These are phyloP conservation scores for Lasius fuliginosus DNA, from an alignment of 2,888 invertebrate species.

Conservation along the genomic window DNA sequence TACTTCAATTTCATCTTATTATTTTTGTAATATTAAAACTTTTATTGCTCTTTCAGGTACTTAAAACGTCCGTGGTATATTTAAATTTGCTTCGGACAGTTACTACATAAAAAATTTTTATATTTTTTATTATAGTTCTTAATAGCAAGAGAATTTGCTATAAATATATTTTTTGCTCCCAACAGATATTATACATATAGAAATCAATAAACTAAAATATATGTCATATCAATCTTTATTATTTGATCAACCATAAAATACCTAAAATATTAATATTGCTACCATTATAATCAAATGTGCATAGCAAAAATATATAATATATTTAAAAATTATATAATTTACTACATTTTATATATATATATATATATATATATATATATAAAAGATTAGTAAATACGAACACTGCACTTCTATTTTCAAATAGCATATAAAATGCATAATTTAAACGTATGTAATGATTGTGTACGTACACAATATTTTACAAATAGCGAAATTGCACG, in stretches of 20 bases:
- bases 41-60: conserved; percentile 48
- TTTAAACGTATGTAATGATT: neutral
- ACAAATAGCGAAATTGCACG: neutral
- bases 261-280: neutral
- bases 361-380: neutral
- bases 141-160: neutral
- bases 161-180: conserved; percentile 38
- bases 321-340: conserved; percentile 31
- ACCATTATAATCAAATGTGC: neutral
- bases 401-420: neutral
- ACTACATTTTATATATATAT: too few species aligned
- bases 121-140: neutral
- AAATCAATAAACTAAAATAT: conserved; percentile 2
- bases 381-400: neutral
- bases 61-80: conserved; percentile 65
- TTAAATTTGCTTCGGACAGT: conserved; percentile 69
- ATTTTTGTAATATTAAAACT: neutral
- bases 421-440: neutral
- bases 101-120: conserved; percentile 37
- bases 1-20: neutral
- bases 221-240: neutral
- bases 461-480: neutral
- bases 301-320: neutral
- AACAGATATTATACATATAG: conserved; percentile 22
- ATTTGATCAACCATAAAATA: neutral